Evolutionary conservation across 2,113 vertebrate genomes (phyloP), one percentile per base, ranked within the genome.

Genomic region (Atherinomorus stipes): DNA sequence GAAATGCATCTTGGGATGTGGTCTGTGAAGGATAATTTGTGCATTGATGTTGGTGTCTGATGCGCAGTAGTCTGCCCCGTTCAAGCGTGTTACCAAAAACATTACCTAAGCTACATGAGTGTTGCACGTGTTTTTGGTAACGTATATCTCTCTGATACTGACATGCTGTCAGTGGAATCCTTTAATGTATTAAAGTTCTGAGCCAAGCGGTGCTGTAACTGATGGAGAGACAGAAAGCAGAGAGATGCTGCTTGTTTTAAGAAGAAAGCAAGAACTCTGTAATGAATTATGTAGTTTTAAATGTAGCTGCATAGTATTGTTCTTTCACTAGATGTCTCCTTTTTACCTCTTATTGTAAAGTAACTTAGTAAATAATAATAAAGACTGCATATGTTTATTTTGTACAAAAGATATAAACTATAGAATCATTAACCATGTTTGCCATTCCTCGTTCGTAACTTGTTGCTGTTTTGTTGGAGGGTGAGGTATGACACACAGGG

Each of bases 351-450:
- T 31, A 61, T 78, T 89, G 81, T 84, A 84, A 88, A 86, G 78
- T 88, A 87, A 84, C 70, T 67, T 88, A 84, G 86, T 83, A 81
- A 86, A 87, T 90, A 81, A 83, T 88, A 74, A 66, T 75, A 80
- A 88, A 86, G 60, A 84, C 61, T 64, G 54, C 78, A 70, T 76
- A 73, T 83, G 81, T 92, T 92, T 92, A 90, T 91, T 93, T 92
- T 92, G 85, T 90, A 91, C 82, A 91, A 88, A 87, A 72, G 73
- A 52, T 7, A 73, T 84, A 77, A 80, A 73, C 74, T 78, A 77
- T 66, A 80, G 65, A 88, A 78, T 85, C 71, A 64, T 76, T 89
- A 91, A 86, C 78, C 50, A 25, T 84, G 81, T 87, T 90, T 83
- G 88, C 89, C 74, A 73, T 93, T 91, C 85, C 80, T 89, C 80